Base-by-base conservation (phyloP, 2,113 vertebrate genomes). In the Barnardius zonarius region DNA sequence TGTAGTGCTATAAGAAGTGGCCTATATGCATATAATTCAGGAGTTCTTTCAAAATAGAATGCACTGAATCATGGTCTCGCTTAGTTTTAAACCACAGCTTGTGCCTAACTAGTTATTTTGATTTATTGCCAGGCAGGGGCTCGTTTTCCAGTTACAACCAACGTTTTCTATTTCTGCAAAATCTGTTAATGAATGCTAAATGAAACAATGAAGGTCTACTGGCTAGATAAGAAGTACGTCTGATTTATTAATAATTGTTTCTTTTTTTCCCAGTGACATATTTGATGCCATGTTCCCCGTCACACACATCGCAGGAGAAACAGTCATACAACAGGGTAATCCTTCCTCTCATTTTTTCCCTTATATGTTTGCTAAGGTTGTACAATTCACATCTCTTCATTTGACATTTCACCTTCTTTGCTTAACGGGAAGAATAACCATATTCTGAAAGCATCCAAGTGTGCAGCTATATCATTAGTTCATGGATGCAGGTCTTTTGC, bases 281-380 rank as follows among this genome's bases (percentile, higher is more conserved):
- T 99, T 99, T 20, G 99, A 99, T 66, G 99, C 99, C 95, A 99
- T 99, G 99, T 99, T 99, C 83, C 99, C 99, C 0, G 99, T 99
- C 92, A 99, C 98, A 20, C 99, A 99, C 97, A 99, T 99, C 8
- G 99, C 99, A 17, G 99, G 99, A 82, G 99, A 99, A 97, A 99
- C 98, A 0, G 99, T 99, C 69, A 99, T 99, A 95, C 99, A 99
- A 70, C 99, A 99, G 98, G 99, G 99, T 99, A 97, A 97, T 3
- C 86, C 67, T 9, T 63, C 11, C 23, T 33, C 16, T 52, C 15
- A 3, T 66, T 76, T 90, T 52, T 44, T 7, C 24, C 49, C 31
- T 49, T 66, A 14, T 27, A 2, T 46, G 31, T 91, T 86, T 88
- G 44, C 75, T 77, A 5, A 73, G 35, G 27, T 19, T 43, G 24